Conservation (phyloP, 1,140 invertebrate species). For the Calycopis cecrops region DNA sequence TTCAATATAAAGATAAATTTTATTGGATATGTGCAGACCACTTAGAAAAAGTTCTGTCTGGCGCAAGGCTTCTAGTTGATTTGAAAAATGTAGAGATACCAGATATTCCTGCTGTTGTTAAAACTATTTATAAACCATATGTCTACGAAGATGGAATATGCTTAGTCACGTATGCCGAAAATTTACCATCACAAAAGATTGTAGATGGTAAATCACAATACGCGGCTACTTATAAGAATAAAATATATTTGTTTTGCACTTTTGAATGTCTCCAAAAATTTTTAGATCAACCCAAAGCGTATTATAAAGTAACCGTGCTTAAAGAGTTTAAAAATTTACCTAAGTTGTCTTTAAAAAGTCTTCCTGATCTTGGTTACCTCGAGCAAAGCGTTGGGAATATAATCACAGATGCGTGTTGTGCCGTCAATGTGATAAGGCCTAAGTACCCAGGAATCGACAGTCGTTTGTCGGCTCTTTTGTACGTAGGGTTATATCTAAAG, state of each 20-base stretch:
- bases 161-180: constrained; percentile 75
- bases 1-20: constrained; percentile 70
- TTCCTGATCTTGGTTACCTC: constrained; percentile 76
- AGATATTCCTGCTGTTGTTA: constrained; percentile 61
- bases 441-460: constrained; percentile 74
- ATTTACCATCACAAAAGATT: constrained; percentile 62
- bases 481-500: constrained; percentile 75
- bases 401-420: constrained; percentile 70
- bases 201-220: constrained; percentile 54
- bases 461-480: constrained; percentile 67
- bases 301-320: constrained; percentile 62
- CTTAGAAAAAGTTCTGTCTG: constrained; percentile 52
- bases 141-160: constrained; percentile 74
- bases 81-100: constrained; percentile 57
- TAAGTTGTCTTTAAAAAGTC: constrained; percentile 49
- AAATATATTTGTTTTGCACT: constrained; percentile 75
- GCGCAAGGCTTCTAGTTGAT: constrained; percentile 55
- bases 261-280: constrained; percentile 70
- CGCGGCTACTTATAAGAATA: constrained; percentile 59
- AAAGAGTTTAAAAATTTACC: constrained; percentile 50
- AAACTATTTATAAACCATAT: constrained; percentile 44
- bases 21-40: constrained; percentile 77
- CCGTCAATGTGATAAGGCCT: constrained; percentile 68
- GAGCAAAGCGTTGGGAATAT: constrained; percentile 75
- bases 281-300: constrained; percentile 58